Conservation (phyloP, 2,797 vertebrate genomes). For the Sebastes minor region DNA sequence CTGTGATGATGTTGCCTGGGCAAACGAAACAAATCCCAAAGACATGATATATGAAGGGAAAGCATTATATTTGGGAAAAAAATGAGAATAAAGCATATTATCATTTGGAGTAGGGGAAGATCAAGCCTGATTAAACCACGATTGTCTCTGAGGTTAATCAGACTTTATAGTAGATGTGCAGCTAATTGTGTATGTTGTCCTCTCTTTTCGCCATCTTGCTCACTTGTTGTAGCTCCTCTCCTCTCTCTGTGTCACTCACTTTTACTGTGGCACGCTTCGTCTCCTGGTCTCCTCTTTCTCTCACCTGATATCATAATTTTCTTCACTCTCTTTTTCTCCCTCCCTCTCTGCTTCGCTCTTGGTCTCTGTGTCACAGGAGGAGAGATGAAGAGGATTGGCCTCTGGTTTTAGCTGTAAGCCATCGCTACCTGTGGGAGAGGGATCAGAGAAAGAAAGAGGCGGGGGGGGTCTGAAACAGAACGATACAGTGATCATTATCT, state of each 20-base stretch:
- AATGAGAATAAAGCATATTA: neutral
- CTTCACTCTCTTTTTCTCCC: neutral
- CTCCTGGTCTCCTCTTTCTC: neutral
- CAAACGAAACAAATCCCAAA: neutral
- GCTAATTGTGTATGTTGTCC: neutral
- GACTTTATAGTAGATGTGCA: neutral
- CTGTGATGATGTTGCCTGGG: neutral
- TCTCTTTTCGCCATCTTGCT: neutral
- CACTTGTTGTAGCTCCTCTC: neutral
- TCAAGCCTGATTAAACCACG: neutral
- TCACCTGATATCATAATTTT: neutral
- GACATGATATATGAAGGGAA: neutral
- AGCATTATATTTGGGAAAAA: neutral
- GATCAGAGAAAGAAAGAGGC: conserved; percentile 47
- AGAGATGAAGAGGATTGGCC: conserved; percentile 49
- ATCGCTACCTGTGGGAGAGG: conserved; percentile 53
- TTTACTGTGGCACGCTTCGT: neutral
- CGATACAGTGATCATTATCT: conserved; percentile 48
- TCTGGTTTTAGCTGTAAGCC: conserved; percentile 58
- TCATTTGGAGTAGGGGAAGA: neutral
- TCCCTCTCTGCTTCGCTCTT: neutral
- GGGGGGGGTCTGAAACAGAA: conserved; percentile 16
- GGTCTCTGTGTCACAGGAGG: conserved; percentile 31
- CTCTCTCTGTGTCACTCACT: neutral
- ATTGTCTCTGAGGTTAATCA: neutral